Conservation (phyloP, 2,888 invertebrate genomes). For the Cinara cedri region DNA sequence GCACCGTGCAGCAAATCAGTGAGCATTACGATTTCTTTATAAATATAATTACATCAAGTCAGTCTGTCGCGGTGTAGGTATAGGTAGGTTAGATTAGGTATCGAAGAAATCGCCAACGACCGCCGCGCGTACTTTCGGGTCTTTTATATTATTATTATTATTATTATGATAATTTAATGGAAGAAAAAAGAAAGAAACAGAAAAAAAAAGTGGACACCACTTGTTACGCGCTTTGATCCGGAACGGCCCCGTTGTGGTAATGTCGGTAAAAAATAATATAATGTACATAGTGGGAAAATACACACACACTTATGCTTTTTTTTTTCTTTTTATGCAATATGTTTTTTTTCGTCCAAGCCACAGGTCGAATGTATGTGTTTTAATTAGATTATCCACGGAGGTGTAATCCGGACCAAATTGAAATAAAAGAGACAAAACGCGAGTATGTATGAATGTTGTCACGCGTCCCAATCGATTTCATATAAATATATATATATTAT, state of each 20-base stretch:
- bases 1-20: background rate
- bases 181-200: background rate
- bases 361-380: background rate
- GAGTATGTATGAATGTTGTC: conserved; percentile 20
- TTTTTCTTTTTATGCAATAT: conserved; percentile 22
- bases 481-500: background rate
- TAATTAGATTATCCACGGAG: conserved; percentile 51
- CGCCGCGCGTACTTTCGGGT: conserved; percentile 10
- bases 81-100: no score
- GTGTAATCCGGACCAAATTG: conserved; percentile 49
- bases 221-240: conserved; percentile 43
- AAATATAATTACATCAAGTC: conserved; percentile 10
- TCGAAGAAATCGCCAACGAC: conserved; percentile 33
- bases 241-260: conserved; percentile 25
- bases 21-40: conserved; percentile 23
- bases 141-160: background rate
- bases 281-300: background rate
- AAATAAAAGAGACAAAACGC: conserved; percentile 36
- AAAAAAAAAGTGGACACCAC: conserved; percentile 31
- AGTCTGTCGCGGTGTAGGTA: no score
- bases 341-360: conserved; percentile 20
- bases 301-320: background rate
- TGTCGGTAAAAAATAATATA: background rate
- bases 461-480: conserved; percentile 44
- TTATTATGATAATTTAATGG: conserved; percentile 42